phyloP scores from a whole-genome alignment of 2,888 invertebrate genomes.

The Spilarctia lutea region DNA sequence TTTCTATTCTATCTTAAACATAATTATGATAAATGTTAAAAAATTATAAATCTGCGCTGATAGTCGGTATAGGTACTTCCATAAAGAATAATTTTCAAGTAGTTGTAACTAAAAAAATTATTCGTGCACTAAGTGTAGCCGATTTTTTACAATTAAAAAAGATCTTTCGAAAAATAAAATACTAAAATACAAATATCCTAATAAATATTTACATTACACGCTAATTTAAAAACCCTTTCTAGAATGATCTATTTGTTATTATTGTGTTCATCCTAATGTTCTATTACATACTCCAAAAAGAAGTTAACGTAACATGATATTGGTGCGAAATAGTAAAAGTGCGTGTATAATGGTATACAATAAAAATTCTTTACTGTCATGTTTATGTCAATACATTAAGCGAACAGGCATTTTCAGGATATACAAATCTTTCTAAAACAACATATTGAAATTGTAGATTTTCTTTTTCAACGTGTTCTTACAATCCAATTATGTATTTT shows the following conservation, averaged over 20 bases:
- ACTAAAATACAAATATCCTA: background rate
- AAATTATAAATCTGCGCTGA: background rate
- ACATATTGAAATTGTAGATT: slow-evolving; percentile 15
- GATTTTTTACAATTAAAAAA: background rate
- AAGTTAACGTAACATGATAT: slow-evolving; percentile 36
- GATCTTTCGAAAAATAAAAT: background rate
- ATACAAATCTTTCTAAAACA: slow-evolving; percentile 24
- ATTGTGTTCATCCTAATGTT: slow-evolving; percentile 17
- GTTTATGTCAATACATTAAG: slow-evolving; percentile 32
- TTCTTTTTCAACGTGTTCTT: background rate
- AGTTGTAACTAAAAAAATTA: background rate
- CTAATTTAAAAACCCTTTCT: background rate
- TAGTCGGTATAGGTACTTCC: background rate
- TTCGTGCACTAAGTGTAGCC: background rate
- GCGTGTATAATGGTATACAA: slow-evolving; percentile 25
- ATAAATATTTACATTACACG: background rate
- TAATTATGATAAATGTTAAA: background rate
- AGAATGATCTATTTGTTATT: background rate
- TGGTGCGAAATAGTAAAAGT: slow-evolving; percentile 51
- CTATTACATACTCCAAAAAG: slow-evolving; percentile 27
- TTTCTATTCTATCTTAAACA: background rate
- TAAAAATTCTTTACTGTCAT: slow-evolving; percentile 8
- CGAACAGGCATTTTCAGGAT: slow-evolving; percentile 45
- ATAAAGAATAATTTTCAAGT: background rate
- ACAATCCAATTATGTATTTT: background rate